These are phyloP conservation scores for Halichondria panicea DNA, from an alignment of 37 sponge, comb jelly and placozoan species.

Conservation along the genomic window DNA sequence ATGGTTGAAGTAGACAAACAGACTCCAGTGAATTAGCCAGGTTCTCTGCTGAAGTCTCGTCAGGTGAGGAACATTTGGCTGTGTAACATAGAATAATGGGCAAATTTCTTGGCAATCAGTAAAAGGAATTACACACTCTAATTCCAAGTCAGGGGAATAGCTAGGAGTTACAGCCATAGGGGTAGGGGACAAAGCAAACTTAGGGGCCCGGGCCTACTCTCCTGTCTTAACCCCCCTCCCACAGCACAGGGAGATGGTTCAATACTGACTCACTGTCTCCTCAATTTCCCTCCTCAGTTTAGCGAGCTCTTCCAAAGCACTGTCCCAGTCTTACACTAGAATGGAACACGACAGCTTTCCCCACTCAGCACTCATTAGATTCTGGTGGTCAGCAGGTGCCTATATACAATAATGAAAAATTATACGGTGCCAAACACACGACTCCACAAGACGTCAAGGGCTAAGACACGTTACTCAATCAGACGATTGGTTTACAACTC, in stretches of 20 bases:
- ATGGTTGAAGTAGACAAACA: constrained; percentile 98
- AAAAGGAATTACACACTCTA: too few species aligned
- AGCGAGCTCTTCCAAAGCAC: constrained; percentile 86
- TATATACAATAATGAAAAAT: too few species aligned
- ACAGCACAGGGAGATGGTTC: too few species aligned
- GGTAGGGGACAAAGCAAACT: too few species aligned
- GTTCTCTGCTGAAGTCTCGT: constrained; percentile 81
- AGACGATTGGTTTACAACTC: background rate
- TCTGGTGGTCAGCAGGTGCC: constrained; percentile 74
- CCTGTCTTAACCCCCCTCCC: too few species aligned
- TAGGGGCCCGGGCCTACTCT: too few species aligned
- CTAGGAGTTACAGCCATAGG: too few species aligned
- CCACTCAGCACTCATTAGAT: constrained; percentile 86
- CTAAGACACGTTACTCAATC: background rate
- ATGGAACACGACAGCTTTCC: constrained; percentile 93
- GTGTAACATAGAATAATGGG: too few species aligned
- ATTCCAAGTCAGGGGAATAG: too few species aligned
- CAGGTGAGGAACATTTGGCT: constrained; percentile 53
- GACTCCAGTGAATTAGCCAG: constrained; percentile 97
- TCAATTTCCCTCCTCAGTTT: constrained; percentile 79
- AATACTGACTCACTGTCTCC: constrained; percentile 49
- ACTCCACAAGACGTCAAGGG: background rate
- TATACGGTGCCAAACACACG: background rate
- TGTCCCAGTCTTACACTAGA: constrained; percentile 92
- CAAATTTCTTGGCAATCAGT: too few species aligned